Conservation (phyloP, 1,140 invertebrate species). For the Caerostris extrusa region DNA sequence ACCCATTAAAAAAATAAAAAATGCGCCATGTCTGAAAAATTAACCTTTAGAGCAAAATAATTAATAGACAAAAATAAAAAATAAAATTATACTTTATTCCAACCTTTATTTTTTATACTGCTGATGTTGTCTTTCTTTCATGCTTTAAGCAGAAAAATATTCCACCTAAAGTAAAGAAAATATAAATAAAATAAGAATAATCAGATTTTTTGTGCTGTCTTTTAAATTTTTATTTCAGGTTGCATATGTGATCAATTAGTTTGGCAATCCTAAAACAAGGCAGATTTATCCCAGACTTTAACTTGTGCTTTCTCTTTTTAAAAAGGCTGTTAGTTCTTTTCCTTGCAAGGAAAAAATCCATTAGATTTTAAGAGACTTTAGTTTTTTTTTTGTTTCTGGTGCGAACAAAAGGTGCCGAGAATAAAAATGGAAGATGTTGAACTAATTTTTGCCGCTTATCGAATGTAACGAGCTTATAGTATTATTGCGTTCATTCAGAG, state of each 20-base stretch:
- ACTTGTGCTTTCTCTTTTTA: background rate
- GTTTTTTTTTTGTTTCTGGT: background rate
- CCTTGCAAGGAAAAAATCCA: background rate
- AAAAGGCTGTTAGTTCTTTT: background rate
- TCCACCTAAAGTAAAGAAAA: background rate
- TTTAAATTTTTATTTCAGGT: background rate
- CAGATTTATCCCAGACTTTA: background rate
- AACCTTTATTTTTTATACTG: too few species aligned
- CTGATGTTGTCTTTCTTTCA: too few species aligned
- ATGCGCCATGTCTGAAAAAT: too few species aligned
- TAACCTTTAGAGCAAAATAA: background rate
- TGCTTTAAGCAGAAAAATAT: too few species aligned
- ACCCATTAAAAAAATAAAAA: too few species aligned
- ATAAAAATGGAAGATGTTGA: too few species aligned
- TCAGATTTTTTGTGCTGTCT: background rate
- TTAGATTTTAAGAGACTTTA: slow-evolving; percentile 9
- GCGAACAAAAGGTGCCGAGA: background rate
- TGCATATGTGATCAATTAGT: background rate
- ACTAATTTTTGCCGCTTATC: too few species aligned
- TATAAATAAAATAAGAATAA: background rate
- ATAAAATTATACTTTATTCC: background rate
- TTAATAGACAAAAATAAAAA: background rate
- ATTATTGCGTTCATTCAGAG: too few species aligned
- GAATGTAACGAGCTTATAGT: too few species aligned
- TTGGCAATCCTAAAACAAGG: slow-evolving; percentile 16